Conservation (phyloP, 2,888 invertebrate genomes). For the Nemurella pictetii region DNA sequence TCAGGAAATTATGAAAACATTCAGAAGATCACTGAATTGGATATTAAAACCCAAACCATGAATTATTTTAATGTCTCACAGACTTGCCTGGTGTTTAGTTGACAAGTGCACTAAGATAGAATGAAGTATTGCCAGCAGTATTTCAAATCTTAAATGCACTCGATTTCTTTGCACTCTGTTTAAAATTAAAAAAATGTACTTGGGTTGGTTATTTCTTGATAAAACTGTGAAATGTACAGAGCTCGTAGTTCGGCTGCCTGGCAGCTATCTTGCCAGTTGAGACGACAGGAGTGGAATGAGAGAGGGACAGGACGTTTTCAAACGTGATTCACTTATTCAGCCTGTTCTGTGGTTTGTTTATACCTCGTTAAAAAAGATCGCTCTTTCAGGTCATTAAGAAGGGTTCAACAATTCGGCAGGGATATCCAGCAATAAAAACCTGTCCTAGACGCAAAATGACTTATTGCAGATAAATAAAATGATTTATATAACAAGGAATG, state of each 20-base stretch:
- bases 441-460: too few relatives aligned
- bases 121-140: background rate
- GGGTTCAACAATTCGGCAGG: too few relatives aligned
- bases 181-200: background rate
- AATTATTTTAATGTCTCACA: background rate
- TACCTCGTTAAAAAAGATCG: background rate
- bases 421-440: too few relatives aligned
- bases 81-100: background rate
- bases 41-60: background rate
- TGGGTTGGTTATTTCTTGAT: background rate
- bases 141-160: background rate
- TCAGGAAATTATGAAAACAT: constrained; percentile 42
- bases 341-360: background rate
- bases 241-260: background rate
- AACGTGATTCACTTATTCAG: background rate
- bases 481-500: too few relatives aligned
- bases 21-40: too few relatives aligned
- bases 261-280: background rate
- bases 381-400: background rate
- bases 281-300: background rate
- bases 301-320: too few relatives aligned
- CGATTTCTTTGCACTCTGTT: background rate
- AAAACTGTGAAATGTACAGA: background rate
- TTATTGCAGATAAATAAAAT: too few relatives aligned
- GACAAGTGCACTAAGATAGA: background rate